These are phyloP conservation scores for Amphiprion clarkii DNA, from an alignment of 2,797 vertebrate species.

Conservation along the genomic window DNA sequence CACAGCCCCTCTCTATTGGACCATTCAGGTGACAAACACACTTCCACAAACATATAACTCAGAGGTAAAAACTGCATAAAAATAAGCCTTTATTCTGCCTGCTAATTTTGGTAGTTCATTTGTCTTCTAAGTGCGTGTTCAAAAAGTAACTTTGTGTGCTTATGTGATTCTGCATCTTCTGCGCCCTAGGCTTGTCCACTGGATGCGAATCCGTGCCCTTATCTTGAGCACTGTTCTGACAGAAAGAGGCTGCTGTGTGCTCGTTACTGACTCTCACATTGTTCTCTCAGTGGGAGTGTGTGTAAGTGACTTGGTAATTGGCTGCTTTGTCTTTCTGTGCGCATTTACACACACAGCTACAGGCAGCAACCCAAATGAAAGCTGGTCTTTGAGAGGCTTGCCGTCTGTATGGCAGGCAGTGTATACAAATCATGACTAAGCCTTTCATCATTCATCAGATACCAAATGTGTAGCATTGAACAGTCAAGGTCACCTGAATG, in stretches of 20 bases:
- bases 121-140: slow-evolving; percentile 45
- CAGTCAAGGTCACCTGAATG: slow-evolving; percentile 47
- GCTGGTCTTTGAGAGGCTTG: slow-evolving; percentile 11
- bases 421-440: not conserved
- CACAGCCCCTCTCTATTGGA: slow-evolving; percentile 3
- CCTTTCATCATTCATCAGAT: slow-evolving; percentile 10
- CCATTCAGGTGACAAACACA: slow-evolving; percentile 14
- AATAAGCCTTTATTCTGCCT: slow-evolving; percentile 5
- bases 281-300: slow-evolving; percentile 53
- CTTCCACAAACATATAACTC: not conserved
- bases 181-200: slow-evolving; percentile 52
- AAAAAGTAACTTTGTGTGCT: not conserved
- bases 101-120: slow-evolving; percentile 55
- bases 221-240: slow-evolving; percentile 62
- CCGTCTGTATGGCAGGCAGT: slow-evolving; percentile 12
- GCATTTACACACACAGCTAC: slow-evolving; percentile 44
- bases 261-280: slow-evolving; percentile 54
- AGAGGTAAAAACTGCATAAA: slow-evolving; percentile 23
- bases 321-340: slow-evolving; percentile 37
- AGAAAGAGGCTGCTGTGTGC: slow-evolving; percentile 75
- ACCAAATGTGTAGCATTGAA: slow-evolving; percentile 17
- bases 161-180: slow-evolving; percentile 36
- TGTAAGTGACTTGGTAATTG: slow-evolving; percentile 60
- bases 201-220: slow-evolving; percentile 51
- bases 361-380: slow-evolving; percentile 28